Evolutionary conservation across 2,888 invertebrate genomes (phyloP).

Genomic region (Hesperia comma): DNA sequence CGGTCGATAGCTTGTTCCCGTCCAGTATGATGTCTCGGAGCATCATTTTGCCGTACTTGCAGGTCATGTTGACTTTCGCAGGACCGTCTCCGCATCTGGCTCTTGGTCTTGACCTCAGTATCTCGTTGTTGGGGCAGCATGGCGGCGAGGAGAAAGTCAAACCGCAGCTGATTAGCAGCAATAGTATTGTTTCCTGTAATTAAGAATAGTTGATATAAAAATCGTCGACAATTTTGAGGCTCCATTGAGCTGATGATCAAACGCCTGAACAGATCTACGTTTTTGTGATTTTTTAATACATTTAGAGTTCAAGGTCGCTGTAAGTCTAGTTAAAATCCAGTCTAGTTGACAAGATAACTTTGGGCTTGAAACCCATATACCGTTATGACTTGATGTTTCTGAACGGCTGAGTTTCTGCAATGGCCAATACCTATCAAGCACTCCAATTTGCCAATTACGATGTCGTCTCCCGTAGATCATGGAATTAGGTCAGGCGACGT

Average conservation of each 20-base stretch:
- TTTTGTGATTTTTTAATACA: too few relatives aligned
- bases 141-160: constrained; percentile 49
- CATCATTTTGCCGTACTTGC: constrained; percentile 64
- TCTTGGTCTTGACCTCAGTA: constrained; percentile 48
- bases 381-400: too few relatives aligned
- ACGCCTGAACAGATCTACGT: too few relatives aligned
- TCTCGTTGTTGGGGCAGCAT: constrained; percentile 64
- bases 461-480: constrained; percentile 38
- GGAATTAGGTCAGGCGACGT: constrained; percentile 65
- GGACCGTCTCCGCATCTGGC: constrained; percentile 55
- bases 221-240: too few relatives aligned
- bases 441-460: constrained; percentile 27
- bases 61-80: constrained; percentile 54
- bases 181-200: constrained; percentile 60
- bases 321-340: too few relatives aligned
- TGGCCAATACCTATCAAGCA: background rate
- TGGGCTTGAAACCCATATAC: too few relatives aligned
- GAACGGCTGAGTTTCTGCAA: too few relatives aligned
- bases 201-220: background rate
- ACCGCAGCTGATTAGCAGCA: constrained; percentile 55
- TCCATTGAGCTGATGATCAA: too few relatives aligned
- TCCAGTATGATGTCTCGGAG: constrained; percentile 62
- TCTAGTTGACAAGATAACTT: too few relatives aligned
- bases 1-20: constrained; percentile 66
- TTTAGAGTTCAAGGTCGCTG: too few relatives aligned